Evolutionary conservation across 30 jellyfish, hydroid and myxozoan species (phyloP).

Genomic region (Cassiopea xamachana): DNA sequence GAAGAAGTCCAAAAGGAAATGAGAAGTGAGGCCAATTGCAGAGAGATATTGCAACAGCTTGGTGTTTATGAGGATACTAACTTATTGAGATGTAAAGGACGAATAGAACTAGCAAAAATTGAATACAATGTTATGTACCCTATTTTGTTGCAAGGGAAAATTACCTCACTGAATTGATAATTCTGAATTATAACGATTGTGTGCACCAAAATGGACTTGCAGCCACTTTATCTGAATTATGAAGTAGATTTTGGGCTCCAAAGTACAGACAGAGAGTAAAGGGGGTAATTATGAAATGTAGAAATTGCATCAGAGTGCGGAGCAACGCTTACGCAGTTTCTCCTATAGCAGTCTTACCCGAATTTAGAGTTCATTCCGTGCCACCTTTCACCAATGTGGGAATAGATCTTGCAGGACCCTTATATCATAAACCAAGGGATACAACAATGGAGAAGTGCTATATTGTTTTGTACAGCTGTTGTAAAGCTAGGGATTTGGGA

Average conservation of each 20-base stretch:
- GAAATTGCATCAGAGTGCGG: not conserved
- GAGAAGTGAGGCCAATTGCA: too few relatives aligned
- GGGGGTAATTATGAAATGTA: not conserved
- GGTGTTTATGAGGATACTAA: not conserved
- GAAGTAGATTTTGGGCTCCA: not conserved
- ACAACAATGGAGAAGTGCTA: conserved; percentile 18
- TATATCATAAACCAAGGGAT: not conserved
- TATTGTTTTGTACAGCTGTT: conserved; percentile 26
- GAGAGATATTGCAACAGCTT: not conserved
- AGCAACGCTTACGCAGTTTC: conserved; percentile 5
- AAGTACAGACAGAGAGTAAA: conserved; percentile 23
- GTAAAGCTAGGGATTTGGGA: conserved; percentile 25
- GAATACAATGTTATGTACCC: too few relatives aligned
- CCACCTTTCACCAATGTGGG: conserved; percentile 34
- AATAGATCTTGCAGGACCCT: conserved; percentile 25
- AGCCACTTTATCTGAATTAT: conserved; percentile 7
- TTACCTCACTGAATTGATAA: not conserved
- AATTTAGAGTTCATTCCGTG: not conserved
- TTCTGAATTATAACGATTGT: not conserved
- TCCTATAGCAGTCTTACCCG: conserved; percentile 9
- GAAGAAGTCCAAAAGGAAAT: conserved; percentile 5
- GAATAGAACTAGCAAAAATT: too few relatives aligned
- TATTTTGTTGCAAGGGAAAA: too few relatives aligned
- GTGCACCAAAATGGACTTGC: conserved; percentile 22
- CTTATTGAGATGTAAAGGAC: too few relatives aligned